Base-by-base conservation (phyloP, 2,888 invertebrate species). In the Eupithecia subumbrata region DNA sequence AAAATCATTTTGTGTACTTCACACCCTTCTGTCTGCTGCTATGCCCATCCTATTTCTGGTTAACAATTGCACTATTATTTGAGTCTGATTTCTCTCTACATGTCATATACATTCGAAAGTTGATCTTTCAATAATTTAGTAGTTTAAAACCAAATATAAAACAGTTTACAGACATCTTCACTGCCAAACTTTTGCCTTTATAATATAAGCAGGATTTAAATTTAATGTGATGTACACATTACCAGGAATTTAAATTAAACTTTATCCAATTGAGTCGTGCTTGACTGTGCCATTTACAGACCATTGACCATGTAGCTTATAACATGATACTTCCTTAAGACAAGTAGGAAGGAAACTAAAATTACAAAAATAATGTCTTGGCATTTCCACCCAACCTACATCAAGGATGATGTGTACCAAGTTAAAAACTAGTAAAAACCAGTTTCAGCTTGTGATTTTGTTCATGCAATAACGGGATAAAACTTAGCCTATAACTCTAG, bases 331-430 rank as follows among this genome's bases (percentile, higher is more conserved):
- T 67, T 67, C 66, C 66, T 67, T 73, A 22, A n/a, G 2, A 4
- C 40, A 73, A 69, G 69, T 34, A 69, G 69, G 45, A 69, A 63
- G 73, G 69, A 73, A 73, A 73, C 73, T 34, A 34, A 34, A 45
- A 69, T 30, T 45, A 16, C 37, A 60, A 34, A 56, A 63, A 43
- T 60, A 60, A 73, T 56, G 60, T 73, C 68, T n/a, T 56, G 68
- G 63, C n/a, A 14, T 64, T 34, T 64, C 5, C 22, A 56, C 25
- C 12, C 56, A 25, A 56, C 56, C 22, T 56, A 56, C 12, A 56
- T 22, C 12, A 56, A 56, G 22, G 12, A 5, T 25, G 22, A 22
- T 5, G 5, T 25, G 12, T 11, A 60, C 5, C 12, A 25, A 22
- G 12, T 60, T 14, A 12, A 22, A 56, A 52, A n/a, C 52, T n/a